A percentile compares a stretch with the other conserved stretches of the same genome.
phyloP scores from a whole-genome alignment of 2,888 invertebrate species.

The Dynastes grantii region DNA sequence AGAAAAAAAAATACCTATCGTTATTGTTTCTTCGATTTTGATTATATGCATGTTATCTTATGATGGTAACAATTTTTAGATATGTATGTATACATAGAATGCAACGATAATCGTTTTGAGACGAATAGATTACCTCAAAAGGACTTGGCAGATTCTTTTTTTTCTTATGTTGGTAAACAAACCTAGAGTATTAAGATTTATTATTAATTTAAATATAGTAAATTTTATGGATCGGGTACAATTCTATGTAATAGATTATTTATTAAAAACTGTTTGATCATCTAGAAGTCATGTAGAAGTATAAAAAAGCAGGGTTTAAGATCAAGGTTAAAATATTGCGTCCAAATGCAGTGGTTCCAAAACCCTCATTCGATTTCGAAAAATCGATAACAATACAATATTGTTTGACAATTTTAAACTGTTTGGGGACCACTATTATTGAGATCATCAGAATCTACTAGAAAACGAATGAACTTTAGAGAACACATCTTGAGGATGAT shows the following conservation, averaged over 20 bases:
- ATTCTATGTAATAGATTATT: not conserved
- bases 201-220: slow-evolving; percentile 1
- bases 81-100: slow-evolving; percentile 31
- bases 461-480: no score
- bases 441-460: not conserved
- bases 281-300: not conserved
- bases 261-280: no score
- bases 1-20: not conserved
- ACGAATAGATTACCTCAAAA: not conserved
- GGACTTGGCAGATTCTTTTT: not conserved
- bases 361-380: not conserved
- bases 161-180: not conserved
- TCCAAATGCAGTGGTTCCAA: not conserved
- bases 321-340: slow-evolving; percentile 15
- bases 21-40: slow-evolving; percentile 26
- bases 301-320: not conserved
- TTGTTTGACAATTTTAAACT: not conserved
- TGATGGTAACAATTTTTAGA: slow-evolving; percentile 24
- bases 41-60: slow-evolving; percentile 8
- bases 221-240: not conserved
- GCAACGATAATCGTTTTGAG: not conserved
- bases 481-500: not conserved
- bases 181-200: not conserved
- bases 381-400: no score
- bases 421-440: not conserved